Evolutionary conservation across 2,888 invertebrate species (phyloP).

Genomic region (Caenorhabditis drosophilae): DNA sequence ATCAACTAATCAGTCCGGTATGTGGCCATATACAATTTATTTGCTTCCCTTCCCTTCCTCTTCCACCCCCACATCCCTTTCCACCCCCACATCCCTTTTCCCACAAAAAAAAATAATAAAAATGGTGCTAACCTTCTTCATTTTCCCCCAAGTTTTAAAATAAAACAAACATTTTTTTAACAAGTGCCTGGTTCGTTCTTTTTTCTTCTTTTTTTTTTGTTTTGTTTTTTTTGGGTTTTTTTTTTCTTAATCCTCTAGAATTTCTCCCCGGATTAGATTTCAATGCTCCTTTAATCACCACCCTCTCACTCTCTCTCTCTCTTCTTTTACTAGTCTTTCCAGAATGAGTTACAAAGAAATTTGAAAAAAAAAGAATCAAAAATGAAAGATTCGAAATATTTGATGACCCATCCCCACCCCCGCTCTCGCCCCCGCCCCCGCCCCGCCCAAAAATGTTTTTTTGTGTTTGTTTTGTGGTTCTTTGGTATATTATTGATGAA

Average conservation of each 20-base stretch:
- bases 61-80: background rate
- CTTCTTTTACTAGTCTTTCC: no score
- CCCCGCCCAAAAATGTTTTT: no score
- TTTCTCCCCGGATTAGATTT: no score
- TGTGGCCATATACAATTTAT: background rate
- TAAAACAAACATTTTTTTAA: background rate
- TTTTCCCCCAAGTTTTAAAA: background rate
- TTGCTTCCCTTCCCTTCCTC: background rate
- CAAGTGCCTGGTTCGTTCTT: background rate
- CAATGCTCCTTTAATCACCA: no score
- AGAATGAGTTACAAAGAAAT: no score
- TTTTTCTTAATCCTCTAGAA: no score
- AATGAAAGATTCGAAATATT: conserved; percentile 1
- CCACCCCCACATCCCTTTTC: no score
- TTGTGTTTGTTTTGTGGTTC: background rate
- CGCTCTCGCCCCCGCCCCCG: background rate
- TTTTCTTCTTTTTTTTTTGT: background rate
- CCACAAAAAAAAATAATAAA: background rate
- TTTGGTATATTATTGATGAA: conserved; percentile 5
- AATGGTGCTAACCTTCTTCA: background rate
- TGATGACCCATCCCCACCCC: no score
- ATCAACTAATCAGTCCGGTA: no score
- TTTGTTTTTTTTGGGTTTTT: background rate
- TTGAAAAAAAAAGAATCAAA: conserved; percentile 7
- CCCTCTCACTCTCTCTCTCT: no score